Base-by-base conservation (phyloP, 2,797 vertebrate species). In the Spatula clypeata region DNA sequence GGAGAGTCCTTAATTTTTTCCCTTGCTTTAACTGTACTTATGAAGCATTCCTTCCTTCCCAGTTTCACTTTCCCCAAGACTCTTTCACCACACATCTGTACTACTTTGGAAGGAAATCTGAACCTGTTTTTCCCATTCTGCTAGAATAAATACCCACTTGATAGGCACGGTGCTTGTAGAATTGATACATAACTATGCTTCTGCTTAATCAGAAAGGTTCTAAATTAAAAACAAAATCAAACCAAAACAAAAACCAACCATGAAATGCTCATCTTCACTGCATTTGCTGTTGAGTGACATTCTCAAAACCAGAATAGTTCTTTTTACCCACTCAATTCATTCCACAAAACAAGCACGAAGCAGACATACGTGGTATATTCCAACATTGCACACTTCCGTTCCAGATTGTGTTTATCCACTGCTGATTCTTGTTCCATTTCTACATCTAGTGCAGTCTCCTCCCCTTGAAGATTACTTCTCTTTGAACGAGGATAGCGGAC, bases 391-490 rank as follows among this genome's bases (percentile, higher is more conserved):
- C 93, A 97, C 47, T 98, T 98, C 1, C 98, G 92, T 44, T 98
- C 98, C 79, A 98, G 94, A 9, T 98, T 98, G 94, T 98, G 98
- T 53, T 97, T 97, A 83, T 98, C 95, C 24, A 94, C 91, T n/a
- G 98, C 98, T 4, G 97, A 98, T 24, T 99, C 98, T 29, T 98
- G 97, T 24, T 98, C 98, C 96, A 97, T 96, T 0, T 96, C 95
- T 19, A 97, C 89, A 29, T 97, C 98, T 14, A 98, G 86, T 8
- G 94, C 95, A 31, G 53, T 44, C 82, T 97, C 98, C 17, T 95
- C 96, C 0, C 93, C 95, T 2, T 92, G 54, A 11, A 81, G 49
- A 11, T 51, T 80, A 24, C 5, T 90, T 47, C 74, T 98, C 96
- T 98, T 98, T 75, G 96, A 53, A 2, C 97, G 93, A 47, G 98